These are phyloP conservation scores for Melanophora roralis DNA, from an alignment of 2,888 invertebrate genomes.

Conservation along the genomic window DNA sequence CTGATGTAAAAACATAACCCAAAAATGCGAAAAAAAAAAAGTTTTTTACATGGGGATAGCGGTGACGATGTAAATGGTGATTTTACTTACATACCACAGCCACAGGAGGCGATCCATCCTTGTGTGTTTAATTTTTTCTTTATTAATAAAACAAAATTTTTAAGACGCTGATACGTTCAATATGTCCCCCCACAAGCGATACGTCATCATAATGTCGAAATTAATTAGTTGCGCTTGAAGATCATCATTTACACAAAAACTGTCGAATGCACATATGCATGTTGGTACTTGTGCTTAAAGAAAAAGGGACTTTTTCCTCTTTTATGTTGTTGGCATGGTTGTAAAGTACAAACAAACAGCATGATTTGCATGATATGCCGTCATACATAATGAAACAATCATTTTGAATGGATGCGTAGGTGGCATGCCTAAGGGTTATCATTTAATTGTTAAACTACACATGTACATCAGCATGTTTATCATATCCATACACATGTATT, in stretches of 20 bases:
- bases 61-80: conserved; percentile 32
- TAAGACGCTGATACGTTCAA: conserved; percentile 22
- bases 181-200: conserved; percentile 58
- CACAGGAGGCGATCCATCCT: conserved; percentile 60
- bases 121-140: conserved; percentile 18
- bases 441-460: conserved; percentile 41
- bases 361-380: conserved; percentile 60
- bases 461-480: neutral
- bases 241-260: conserved; percentile 58
- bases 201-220: conserved; percentile 65
- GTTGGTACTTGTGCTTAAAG: neutral
- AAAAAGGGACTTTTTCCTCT: conserved; percentile 14
- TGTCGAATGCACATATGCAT: neutral
- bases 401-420: conserved; percentile 57
- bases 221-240: conserved; percentile 64
- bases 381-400: conserved; percentile 60
- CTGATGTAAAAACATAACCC: conserved; percentile 23
- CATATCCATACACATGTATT: too few relatives aligned
- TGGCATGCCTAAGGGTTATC: conserved; percentile 61
- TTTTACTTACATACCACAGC: conserved; percentile 16
- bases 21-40: conserved; percentile 2
- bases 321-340: conserved; percentile 13
- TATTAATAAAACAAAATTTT: conserved; percentile 1
- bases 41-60: conserved; percentile 2
- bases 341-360: conserved; percentile 40